A percentile compares a stretch with the other conserved stretches of the same genome.
Evolutionary conservation across 2,797 vertebrate species (phyloP).

Genomic region (Mionectes olivaceus): DNA sequence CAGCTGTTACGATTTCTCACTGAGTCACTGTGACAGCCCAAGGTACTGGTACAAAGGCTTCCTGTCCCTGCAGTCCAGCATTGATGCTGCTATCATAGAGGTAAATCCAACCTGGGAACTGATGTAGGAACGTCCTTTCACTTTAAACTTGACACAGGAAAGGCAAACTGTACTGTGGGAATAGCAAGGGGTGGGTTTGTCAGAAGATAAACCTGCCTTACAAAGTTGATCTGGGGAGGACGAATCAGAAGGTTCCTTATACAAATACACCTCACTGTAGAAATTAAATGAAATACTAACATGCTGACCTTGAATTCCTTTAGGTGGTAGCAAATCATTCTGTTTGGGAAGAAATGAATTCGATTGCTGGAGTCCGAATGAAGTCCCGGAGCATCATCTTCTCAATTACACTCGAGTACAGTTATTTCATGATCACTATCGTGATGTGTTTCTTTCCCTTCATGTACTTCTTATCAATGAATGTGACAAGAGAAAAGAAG

Average conservation of each 20-base stretch:
- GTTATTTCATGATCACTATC: conserved; percentile 77
- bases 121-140: not conserved
- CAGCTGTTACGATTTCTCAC: not conserved
- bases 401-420: conserved; percentile 54
- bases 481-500: conserved; percentile 88
- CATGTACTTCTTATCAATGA: conserved; percentile 87
- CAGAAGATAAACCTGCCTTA: not conserved
- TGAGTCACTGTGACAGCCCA: fast-evolving
- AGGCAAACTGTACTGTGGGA: not conserved
- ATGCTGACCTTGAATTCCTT: not conserved
- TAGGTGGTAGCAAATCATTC: conserved; percentile 86
- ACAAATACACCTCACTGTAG: not conserved
- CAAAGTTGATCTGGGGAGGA: not conserved
- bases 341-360: conserved; percentile 84
- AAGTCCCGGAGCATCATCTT: conserved; percentile 62
- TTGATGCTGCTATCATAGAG: conserved; percentile 69
- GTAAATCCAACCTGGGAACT: not conserved
- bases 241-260: not conserved
- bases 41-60: conserved; percentile 56
- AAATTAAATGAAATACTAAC: not conserved
- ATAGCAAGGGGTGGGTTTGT: not conserved
- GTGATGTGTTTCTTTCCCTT: conserved; percentile 88
- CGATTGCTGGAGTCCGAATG: conserved; percentile 84
- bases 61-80: conserved; percentile 69
- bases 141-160: not conserved